These are phyloP conservation scores for Eunapius fragilis DNA, from an alignment of 37 sponge, comb jelly and placozoan genomes.

Conservation along the genomic window DNA sequence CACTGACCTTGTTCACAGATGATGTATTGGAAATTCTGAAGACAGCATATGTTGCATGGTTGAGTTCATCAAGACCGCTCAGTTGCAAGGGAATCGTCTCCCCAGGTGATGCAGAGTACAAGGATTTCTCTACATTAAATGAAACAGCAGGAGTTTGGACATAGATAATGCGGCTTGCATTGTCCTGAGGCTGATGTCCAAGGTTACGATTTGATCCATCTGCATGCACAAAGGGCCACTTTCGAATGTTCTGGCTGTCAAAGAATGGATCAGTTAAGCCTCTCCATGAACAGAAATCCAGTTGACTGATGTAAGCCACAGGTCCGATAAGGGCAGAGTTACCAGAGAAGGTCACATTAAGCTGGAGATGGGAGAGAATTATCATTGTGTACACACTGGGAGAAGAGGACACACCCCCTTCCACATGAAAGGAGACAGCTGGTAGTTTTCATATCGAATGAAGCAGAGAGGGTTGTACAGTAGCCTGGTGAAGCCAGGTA, in stretches of 20 bases:
- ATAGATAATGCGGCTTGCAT: not conserved
- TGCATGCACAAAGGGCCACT: conserved; percentile 23
- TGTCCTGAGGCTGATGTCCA: not conserved
- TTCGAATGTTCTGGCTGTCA: conserved; percentile 3
- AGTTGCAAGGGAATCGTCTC: not conserved
- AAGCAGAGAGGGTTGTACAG: conserved; percentile 60
- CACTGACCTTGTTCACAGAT: not conserved
- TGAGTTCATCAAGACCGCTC: conserved; percentile 4
- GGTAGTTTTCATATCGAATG: conserved; percentile 17
- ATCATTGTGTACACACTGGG: not conserved
- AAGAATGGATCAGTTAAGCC: conserved; percentile 3
- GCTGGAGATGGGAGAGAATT: not conserved
- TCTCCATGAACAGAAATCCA: conserved; percentile 28
- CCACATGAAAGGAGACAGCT: conserved; percentile 35
- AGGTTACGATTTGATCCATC: not conserved
- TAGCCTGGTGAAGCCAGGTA: conserved; percentile 10
- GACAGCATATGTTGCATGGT: not conserved
- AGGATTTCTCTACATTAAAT: not conserved
- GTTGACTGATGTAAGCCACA: conserved; percentile 14
- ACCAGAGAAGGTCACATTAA: conserved; percentile 22
- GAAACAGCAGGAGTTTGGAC: conserved; percentile 2
- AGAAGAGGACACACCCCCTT: conserved; percentile 5
- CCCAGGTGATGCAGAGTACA: conserved; percentile 3
- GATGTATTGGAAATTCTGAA: not conserved
- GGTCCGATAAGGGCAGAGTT: conserved; percentile 22